phyloP scores from a whole-genome alignment of 1,140 invertebrate genomes.

The Drosophila nannoptera region DNA sequence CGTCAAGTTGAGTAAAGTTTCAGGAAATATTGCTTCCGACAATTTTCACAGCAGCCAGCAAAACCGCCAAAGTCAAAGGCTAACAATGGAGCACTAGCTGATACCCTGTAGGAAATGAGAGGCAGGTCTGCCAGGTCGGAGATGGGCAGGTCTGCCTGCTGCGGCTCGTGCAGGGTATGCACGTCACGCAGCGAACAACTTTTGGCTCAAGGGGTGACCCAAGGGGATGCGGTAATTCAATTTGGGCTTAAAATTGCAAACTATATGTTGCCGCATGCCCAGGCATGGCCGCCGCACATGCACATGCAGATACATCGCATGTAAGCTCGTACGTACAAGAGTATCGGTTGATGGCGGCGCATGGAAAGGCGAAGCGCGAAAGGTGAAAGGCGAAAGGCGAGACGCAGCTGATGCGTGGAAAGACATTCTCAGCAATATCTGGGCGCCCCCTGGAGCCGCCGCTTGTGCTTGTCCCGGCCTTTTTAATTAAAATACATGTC shows the following conservation, averaged over 20 bases:
- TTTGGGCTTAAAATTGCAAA: constrained; percentile 76
- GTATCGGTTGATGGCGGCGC: constrained; percentile 10
- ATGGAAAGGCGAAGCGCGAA: constrained; percentile 9
- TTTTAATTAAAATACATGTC: constrained; percentile 74
- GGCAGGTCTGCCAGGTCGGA: no score
- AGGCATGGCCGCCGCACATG: constrained; percentile 32
- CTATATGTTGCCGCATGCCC: constrained; percentile 50
- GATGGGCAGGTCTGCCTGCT: not conserved
- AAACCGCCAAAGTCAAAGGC: constrained; percentile 19
- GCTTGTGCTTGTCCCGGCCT: constrained; percentile 28
- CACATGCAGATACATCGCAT: constrained; percentile 1
- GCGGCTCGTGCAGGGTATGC: not conserved
- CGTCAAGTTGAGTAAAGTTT: constrained; percentile 3
- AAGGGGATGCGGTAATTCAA: constrained; percentile 62
- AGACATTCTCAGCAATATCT: constrained; percentile 9
- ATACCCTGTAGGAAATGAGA: not conserved
- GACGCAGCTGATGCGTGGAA: constrained; percentile 15
- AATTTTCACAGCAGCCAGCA: constrained; percentile 2
- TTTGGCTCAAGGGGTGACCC: not conserved
- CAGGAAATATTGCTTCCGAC: constrained; percentile 9
- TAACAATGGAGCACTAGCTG: not conserved
- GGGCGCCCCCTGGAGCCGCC: not conserved
- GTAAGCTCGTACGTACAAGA: constrained; percentile 6
- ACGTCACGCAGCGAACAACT: constrained; percentile 12
- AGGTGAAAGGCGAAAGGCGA: not conserved